Percentiles rank a stretch among this genome's conserved stretches.
phyloP scores from a whole-genome alignment of 2,888 invertebrate species.

The Rhogogaster chlorosoma region DNA sequence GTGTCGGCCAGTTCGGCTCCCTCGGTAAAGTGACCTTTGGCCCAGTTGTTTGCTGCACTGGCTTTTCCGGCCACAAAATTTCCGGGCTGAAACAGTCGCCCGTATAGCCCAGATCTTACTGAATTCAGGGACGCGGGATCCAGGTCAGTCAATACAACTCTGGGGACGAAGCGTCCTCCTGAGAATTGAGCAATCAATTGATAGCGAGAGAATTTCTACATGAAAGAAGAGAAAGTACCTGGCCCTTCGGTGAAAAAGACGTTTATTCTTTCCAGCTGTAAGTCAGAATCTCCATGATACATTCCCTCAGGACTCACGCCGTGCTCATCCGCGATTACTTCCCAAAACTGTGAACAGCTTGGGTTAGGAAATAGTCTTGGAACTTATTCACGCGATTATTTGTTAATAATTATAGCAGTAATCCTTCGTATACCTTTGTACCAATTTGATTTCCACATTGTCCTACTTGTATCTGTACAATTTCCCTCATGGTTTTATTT shows the following conservation, averaged over 20 bases:
- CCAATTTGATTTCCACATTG: conserved; percentile 95
- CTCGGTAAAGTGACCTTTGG: conserved; percentile 95
- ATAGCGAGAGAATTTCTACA: background rate
- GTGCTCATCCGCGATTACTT: conserved; percentile 88
- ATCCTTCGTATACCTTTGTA: conserved; percentile 80
- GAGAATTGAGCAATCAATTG: background rate
- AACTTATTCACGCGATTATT: conserved; percentile 64
- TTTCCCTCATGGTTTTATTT: conserved; percentile 84
- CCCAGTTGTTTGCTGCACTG: conserved; percentile 79
- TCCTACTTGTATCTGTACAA: conserved; percentile 89
- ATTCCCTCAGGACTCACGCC: conserved; percentile 80
- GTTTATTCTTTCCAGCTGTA: conserved; percentile 82
- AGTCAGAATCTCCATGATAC: conserved; percentile 80
- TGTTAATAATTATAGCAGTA: background rate
- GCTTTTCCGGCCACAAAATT: conserved; percentile 82
- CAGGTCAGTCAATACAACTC: conserved; percentile 83
- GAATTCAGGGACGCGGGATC: conserved; percentile 87
- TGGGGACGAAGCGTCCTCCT: conserved; percentile 77
- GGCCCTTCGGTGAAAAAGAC: conserved; percentile 81
- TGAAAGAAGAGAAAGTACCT: conserved; percentile 59
- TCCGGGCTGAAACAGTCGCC: conserved; percentile 83
- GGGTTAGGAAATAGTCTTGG: conserved; percentile 58
- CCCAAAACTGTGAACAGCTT: conserved; percentile 85
- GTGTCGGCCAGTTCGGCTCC: conserved; percentile 92
- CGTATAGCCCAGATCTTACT: conserved; percentile 83